A percentile compares a stretch with the other conserved stretches of the same genome.
phyloP scores from a whole-genome alignment of 2,113 vertebrate species.

The Otus sunia region DNA sequence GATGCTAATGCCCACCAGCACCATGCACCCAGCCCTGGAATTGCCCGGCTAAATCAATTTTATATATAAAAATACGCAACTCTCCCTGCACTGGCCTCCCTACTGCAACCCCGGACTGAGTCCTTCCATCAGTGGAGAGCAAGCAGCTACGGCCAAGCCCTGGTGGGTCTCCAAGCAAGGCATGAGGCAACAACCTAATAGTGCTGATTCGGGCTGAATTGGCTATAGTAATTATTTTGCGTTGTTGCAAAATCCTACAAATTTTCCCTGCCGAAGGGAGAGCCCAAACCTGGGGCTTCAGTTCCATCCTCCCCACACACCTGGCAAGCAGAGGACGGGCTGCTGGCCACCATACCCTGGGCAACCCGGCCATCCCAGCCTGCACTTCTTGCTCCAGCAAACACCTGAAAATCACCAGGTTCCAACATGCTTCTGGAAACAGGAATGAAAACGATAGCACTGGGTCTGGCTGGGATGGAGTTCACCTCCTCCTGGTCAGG shows the following conservation, averaged over 20 bases:
- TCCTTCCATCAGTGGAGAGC: no score
- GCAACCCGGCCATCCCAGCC: neutral
- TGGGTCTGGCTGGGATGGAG: neutral
- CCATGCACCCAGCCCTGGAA: no score
- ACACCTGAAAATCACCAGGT: neutral
- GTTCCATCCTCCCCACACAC: neutral
- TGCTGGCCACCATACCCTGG: rapidly evolving
- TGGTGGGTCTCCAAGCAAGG: neutral
- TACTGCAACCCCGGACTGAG: rapidly evolving
- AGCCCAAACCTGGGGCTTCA: neutral
- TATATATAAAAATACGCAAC: neutral
- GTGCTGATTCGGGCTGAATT: neutral
- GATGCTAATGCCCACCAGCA: neutral
- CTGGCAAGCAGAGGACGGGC: neutral
- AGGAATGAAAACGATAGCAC: rapidly evolving
- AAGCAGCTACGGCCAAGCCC: neutral
- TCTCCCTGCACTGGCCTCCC: neutral
- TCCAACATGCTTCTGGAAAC: neutral
- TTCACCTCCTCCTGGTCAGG: neutral
- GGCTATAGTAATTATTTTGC: no score
- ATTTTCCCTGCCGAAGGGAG: neutral
- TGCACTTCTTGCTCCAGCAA: neutral
- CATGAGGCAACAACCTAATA: rapidly evolving
- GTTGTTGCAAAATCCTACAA: neutral
- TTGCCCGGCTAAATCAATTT: neutral